Evolutionary conservation across 2,888 invertebrate genomes (phyloP).

Genomic region (Chrysolina americana): DNA sequence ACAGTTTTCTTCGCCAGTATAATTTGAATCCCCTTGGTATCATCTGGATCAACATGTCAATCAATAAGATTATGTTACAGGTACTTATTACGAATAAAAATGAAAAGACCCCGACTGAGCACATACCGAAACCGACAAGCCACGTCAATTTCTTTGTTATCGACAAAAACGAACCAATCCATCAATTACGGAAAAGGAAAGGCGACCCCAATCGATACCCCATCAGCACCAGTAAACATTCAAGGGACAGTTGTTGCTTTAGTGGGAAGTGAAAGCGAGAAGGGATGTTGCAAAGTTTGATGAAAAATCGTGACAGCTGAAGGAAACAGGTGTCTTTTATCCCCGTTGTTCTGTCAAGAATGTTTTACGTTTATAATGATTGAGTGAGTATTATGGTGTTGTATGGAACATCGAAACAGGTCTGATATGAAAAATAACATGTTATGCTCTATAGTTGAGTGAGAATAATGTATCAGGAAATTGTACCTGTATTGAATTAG

Average conservation of each 20-base stretch:
- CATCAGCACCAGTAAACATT: conserved; percentile 49
- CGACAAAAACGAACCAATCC: conserved; percentile 64
- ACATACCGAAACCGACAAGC: conserved; percentile 66
- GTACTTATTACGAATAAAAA: conserved; percentile 64
- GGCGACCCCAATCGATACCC: conserved; percentile 55
- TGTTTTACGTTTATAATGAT: not conserved
- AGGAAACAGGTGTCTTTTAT: not conserved
- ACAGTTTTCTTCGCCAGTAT: too few relatives aligned
- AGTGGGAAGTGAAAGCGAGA: conserved; percentile 62
- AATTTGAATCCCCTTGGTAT: too few relatives aligned
- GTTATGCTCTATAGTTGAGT: too few relatives aligned
- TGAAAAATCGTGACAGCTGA: not conserved
- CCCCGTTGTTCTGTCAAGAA: not conserved
- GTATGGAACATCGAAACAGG: too few relatives aligned
- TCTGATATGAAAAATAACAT: too few relatives aligned
- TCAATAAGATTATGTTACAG: conserved; percentile 55
- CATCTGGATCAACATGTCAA: too few relatives aligned
- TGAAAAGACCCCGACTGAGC: conserved; percentile 63
- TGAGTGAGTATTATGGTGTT: too few relatives aligned
- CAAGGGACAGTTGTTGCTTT: conserved; percentile 67
- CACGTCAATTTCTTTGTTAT: conserved; percentile 65
- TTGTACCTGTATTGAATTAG: too few relatives aligned
- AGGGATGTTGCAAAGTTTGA: not conserved
- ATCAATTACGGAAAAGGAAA: conserved; percentile 58
- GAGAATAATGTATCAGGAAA: too few relatives aligned